These are phyloP conservation scores for Herminia tarsipennalis DNA, from an alignment of 2,888 invertebrate species.

Conservation along the genomic window DNA sequence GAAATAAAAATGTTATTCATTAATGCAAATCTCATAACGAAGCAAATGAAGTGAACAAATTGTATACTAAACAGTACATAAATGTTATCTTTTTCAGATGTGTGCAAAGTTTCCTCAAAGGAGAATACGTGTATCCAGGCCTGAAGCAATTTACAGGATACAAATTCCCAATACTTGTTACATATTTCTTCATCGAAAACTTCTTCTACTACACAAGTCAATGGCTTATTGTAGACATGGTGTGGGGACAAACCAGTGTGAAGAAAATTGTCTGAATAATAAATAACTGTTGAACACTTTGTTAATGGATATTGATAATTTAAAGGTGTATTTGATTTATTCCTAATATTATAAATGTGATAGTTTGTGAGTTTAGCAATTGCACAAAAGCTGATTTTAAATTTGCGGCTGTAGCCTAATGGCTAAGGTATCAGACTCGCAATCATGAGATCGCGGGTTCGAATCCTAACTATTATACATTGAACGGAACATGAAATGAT, in stretches of 20 bases:
- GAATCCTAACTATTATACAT: no score
- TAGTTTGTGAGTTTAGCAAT: no score
- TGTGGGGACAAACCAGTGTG: conserved; percentile 54
- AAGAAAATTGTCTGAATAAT: conserved; percentile 35
- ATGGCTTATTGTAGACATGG: conserved; percentile 64
- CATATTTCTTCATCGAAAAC: conserved; percentile 58
- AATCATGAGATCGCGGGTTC: no score
- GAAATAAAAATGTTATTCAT: no score
- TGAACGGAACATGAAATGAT: no score
- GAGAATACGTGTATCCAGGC: conserved; percentile 66
- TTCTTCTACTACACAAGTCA: conserved; percentile 68
- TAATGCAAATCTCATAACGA: no score
- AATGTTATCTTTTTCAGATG: conserved; percentile 52
- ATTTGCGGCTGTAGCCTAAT: no score
- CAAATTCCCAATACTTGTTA: conserved; percentile 48
- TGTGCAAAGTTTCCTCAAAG: conserved; percentile 52
- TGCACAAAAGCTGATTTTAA: no score
- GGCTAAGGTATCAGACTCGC: no score
- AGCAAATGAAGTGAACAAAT: no score
- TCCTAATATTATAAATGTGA: conserved; percentile 2
- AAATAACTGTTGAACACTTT: conserved; percentile 4
- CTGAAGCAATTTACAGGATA: conserved; percentile 51
- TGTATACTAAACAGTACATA: neutral
- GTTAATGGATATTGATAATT: conserved; percentile 16
- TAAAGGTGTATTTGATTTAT: conserved; percentile 19